A percentile compares a stretch with the other conserved stretches of the same genome.
These are phyloP conservation scores for Amblyopsis rosae DNA, from an alignment of 2,113 vertebrate genomes.

Conservation along the genomic window DNA sequence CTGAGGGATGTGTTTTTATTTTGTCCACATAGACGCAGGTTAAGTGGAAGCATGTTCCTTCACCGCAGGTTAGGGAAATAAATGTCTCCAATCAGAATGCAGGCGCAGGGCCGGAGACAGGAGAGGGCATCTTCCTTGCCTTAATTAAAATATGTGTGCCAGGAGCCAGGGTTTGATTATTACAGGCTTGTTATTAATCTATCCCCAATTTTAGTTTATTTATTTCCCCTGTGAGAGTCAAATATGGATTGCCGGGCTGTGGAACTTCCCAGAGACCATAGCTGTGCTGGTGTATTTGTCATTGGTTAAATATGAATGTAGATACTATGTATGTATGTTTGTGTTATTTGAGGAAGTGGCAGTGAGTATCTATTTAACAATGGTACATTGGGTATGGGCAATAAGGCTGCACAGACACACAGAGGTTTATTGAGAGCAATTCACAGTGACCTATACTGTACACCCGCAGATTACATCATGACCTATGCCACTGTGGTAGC, in stretches of 20 bases:
- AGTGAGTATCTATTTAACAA: not conserved
- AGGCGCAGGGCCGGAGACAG: constrained; percentile 14
- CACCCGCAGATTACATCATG: too few species aligned
- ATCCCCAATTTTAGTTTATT: constrained; percentile 37
- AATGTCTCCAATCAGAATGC: constrained; percentile 40
- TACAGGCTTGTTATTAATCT: constrained; percentile 55
- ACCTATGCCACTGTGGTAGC: not conserved
- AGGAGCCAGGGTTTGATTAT: constrained; percentile 48
- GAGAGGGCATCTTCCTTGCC: constrained; percentile 40
- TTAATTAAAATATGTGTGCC: constrained; percentile 59
- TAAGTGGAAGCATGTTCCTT: constrained; percentile 57
- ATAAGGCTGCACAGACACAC: not conserved
- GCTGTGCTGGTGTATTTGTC: constrained; percentile 20
- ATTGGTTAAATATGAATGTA: constrained; percentile 32
- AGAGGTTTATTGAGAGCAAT: not conserved
- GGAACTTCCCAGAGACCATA: constrained; percentile 13
- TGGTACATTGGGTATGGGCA: too few species aligned
- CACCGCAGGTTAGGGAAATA: constrained; percentile 41
- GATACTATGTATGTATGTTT: constrained; percentile 5
- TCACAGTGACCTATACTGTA: not conserved
- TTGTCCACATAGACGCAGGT: constrained; percentile 28
- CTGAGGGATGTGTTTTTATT: constrained; percentile 22
- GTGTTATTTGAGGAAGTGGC: not conserved
- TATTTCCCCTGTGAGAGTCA: constrained; percentile 39
- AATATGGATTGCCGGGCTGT: constrained; percentile 32